Evolutionary conservation across 2,113 vertebrate genomes (phyloP).

Genomic region (Penelope pileata): DNA sequence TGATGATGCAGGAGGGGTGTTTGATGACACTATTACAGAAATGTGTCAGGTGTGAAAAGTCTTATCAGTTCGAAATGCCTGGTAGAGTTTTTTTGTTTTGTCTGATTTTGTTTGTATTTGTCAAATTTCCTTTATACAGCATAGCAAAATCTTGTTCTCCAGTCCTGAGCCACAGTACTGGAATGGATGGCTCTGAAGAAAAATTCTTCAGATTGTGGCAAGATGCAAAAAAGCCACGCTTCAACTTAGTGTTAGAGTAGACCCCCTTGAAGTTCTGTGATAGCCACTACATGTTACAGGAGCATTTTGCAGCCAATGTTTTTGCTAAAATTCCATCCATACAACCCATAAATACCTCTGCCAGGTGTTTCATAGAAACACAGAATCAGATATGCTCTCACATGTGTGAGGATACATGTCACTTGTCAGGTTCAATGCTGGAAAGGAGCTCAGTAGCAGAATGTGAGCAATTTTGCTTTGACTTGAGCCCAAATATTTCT

Average conservation of each 20-base stretch:
- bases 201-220: not conserved
- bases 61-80: not conserved
- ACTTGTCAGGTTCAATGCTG: not conserved
- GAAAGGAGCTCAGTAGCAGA: not conserved
- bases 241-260: not conserved
- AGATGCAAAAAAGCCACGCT: not conserved
- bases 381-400: not conserved
- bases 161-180: not conserved
- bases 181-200: not conserved
- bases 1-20: constrained; percentile 87
- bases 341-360: not conserved
- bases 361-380: not conserved
- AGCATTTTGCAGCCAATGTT: not conserved
- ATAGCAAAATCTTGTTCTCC: not conserved
- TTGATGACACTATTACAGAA: constrained; percentile 88
- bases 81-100: not conserved
- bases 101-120: not conserved
- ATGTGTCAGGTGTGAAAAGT: constrained; percentile 83
- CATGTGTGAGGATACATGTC: accelerated
- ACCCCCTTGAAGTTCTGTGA: not conserved
- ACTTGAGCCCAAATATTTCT: not conserved
- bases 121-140: not conserved
- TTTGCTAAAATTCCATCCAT: not conserved
- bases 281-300: not conserved
- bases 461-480: not conserved